Evolutionary conservation across 2,888 invertebrate species (phyloP).

Genomic region (Spilarctia lutea): DNA sequence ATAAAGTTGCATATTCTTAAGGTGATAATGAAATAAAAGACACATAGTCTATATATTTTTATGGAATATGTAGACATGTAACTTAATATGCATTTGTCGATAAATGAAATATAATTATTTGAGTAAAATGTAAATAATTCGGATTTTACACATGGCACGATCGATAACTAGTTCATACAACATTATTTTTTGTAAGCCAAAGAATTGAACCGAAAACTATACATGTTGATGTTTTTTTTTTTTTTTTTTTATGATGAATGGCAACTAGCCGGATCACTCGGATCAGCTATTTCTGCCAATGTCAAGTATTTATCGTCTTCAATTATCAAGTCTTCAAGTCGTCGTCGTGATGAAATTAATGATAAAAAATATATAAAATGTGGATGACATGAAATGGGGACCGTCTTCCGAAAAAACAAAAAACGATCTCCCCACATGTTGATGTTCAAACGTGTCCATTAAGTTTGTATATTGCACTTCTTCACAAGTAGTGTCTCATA

Average conservation of each 20-base stretch:
- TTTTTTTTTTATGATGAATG: too few relatives aligned
- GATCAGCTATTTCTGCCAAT: too few relatives aligned
- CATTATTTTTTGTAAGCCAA: neutral
- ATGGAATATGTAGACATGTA: neutral
- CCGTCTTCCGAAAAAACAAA: too few relatives aligned
- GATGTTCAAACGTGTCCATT: neutral
- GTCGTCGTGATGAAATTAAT: too few relatives aligned
- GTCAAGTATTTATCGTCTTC: too few relatives aligned
- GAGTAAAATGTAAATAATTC: slow-evolving; percentile 11
- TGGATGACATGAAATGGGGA: too few relatives aligned
- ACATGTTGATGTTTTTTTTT: too few relatives aligned
- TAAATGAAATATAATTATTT: too few relatives aligned
- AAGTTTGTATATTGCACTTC: neutral
- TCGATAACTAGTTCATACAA: neutral
- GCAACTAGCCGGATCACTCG: too few relatives aligned
- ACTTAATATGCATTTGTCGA: neutral
- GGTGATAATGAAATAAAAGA: neutral
- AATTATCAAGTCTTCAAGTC: too few relatives aligned
- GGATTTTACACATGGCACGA: slow-evolving; percentile 4
- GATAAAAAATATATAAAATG: too few relatives aligned
- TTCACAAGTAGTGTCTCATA: neutral
- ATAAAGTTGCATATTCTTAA: slow-evolving; percentile 32
- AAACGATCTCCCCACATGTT: too few relatives aligned
- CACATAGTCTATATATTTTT: neutral
- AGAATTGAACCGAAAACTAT: neutral